Evolutionary conservation across 2,888 invertebrate species (phyloP).

Genomic region (Choreutis nemorana): DNA sequence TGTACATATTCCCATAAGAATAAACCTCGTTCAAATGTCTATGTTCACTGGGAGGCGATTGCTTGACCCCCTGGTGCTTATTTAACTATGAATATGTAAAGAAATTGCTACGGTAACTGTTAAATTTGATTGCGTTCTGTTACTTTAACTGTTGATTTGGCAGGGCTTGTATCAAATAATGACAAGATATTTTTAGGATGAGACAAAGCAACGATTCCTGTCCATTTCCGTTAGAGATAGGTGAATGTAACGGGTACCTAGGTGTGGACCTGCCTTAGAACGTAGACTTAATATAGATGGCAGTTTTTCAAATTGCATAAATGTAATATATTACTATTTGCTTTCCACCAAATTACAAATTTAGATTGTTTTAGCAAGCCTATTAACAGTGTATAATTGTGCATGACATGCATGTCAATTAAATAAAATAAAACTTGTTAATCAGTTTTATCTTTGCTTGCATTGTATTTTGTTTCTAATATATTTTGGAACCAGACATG

Average conservation of each 20-base stretch:
- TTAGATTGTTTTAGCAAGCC: constrained; percentile 52
- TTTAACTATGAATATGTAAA: constrained; percentile 63
- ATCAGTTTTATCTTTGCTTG: too few relatives aligned
- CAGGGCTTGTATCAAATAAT: constrained; percentile 1
- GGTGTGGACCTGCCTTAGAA: constrained; percentile 28
- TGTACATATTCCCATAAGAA: constrained; percentile 53
- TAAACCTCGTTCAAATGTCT: constrained; percentile 64
- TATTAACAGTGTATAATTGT: constrained; percentile 19
- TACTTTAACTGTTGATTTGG: constrained; percentile 29
- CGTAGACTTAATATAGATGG: constrained; percentile 14
- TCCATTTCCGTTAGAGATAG: constrained; percentile 30
- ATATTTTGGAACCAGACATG: too few relatives aligned
- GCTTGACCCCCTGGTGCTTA: constrained; percentile 47
- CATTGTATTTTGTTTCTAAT: too few relatives aligned
- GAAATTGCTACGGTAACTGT: constrained; percentile 63
- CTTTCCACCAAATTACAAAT: constrained; percentile 19
- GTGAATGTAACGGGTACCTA: constrained; percentile 37
- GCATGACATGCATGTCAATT: constrained; percentile 41
- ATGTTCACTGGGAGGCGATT: constrained; percentile 40
- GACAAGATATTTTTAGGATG: constrained; percentile 30
- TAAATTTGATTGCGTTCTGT: constrained; percentile 64
- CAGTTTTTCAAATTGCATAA: too few relatives aligned
- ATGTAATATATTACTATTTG: too few relatives aligned
- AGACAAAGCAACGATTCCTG: constrained; percentile 21
- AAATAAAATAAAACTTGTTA: constrained; percentile 23